Evolutionary conservation across 1,140 invertebrate species (phyloP).

Genomic region (Pygmarrhopalites habei): DNA sequence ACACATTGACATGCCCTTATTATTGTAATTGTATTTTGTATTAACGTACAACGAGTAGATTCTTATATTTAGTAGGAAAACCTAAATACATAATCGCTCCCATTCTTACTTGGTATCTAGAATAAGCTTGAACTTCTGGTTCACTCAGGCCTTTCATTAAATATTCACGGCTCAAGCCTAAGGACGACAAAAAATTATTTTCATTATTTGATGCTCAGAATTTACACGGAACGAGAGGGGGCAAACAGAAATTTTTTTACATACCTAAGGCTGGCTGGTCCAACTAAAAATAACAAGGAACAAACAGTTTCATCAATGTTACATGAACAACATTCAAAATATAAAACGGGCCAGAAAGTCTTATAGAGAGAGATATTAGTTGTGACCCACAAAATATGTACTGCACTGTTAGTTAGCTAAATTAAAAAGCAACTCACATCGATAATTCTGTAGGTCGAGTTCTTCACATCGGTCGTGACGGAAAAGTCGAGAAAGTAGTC

Average conservation of each 20-base stretch:
- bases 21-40: too few species aligned
- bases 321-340: background rate
- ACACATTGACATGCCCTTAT: too few species aligned
- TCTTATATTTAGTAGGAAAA: too few species aligned
- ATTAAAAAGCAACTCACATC: slow-evolving; percentile 74
- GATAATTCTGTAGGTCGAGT: slow-evolving; percentile 73
- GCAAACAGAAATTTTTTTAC: too few species aligned
- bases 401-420: too few species aligned
- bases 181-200: too few species aligned
- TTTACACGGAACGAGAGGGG: too few species aligned
- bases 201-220: too few species aligned
- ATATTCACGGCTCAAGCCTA: slow-evolving; percentile 82
- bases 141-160: slow-evolving; percentile 73
- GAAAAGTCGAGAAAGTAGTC: slow-evolving; percentile 91
- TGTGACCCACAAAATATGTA: too few species aligned
- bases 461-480: slow-evolving; percentile 82
- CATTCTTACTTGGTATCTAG: slow-evolving; percentile 65
- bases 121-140: slow-evolving; percentile 69
- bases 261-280: slow-evolving; percentile 86
- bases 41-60: too few species aligned
- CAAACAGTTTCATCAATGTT: background rate
- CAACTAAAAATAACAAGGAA: slow-evolving; percentile 52
- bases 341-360: too few species aligned
- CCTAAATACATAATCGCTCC: background rate
- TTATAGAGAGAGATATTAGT: too few species aligned